Conservation (phyloP, 2,113 vertebrate genomes). For the Speoplatyrhinus poulsoni region DNA sequence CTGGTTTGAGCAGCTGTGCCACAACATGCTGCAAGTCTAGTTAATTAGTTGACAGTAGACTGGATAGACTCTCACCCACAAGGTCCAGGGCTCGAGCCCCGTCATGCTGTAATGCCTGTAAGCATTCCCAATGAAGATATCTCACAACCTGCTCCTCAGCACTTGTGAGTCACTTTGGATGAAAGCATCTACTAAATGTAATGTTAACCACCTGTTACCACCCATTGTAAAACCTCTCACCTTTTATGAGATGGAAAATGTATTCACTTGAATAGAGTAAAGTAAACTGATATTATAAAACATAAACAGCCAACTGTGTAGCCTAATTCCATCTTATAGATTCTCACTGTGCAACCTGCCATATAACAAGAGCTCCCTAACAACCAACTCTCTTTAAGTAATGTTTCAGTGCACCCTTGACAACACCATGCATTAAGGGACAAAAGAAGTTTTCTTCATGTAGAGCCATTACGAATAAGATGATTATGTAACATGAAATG, state of each 20-base stretch:
- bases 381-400: slow-evolving; percentile 6
- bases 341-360: not conserved
- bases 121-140: too few relatives aligned
- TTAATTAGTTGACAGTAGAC: not conserved
- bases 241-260: too few relatives aligned
- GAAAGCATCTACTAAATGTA: too few relatives aligned
- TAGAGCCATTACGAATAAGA: slow-evolving; percentile 31
- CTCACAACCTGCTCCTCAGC: too few relatives aligned
- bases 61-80: too few relatives aligned
- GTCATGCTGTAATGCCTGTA: too few relatives aligned
- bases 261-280: not conserved
- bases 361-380: slow-evolving; percentile 19
- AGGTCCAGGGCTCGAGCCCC: too few relatives aligned
- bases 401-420: slow-evolving; percentile 16
- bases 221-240: too few relatives aligned
- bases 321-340: too few relatives aligned
- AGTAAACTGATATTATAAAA: slow-evolving; percentile 14
- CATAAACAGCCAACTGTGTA: not conserved
- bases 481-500: slow-evolving; percentile 54
- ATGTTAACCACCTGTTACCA: too few relatives aligned
- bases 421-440: slow-evolving; percentile 7
- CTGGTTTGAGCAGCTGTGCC: not conserved
- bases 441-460: slow-evolving; percentile 31
- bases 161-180: too few relatives aligned
- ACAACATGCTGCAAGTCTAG: not conserved